Percentiles rank a stretch among this genome's conserved stretches.
Evolutionary conservation across 2,113 vertebrate species (phyloP).

Genomic region (Oreotrochilus melanogaster): DNA sequence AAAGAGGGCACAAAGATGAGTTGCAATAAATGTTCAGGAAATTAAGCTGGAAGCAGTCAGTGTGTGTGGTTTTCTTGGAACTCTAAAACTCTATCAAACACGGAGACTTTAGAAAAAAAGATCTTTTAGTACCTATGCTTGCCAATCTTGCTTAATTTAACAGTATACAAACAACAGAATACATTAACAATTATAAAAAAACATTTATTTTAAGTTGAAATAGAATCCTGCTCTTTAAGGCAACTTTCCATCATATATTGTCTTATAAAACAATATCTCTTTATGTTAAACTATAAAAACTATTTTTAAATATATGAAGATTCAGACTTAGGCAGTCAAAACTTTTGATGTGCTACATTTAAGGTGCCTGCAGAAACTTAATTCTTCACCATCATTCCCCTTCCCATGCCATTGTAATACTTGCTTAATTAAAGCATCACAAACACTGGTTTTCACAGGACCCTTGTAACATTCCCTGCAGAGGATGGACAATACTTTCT

Average conservation of each 20-base stretch:
- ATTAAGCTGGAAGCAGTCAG: not conserved
- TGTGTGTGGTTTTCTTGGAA: not conserved
- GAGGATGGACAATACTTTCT: not conserved
- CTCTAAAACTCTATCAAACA: not conserved
- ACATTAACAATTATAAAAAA: not conserved
- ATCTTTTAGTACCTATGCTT: not conserved
- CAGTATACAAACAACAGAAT: not conserved
- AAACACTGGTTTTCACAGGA: not conserved
- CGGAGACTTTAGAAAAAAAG: not conserved
- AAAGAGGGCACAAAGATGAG: not conserved
- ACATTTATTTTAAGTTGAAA: not conserved
- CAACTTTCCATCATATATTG: not conserved
- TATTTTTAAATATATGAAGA: not conserved
- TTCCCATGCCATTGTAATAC: not conserved
- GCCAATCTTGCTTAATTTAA: not conserved
- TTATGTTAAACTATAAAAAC: not conserved
- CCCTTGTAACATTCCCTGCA: not conserved
- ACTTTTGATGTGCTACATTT: not conserved
- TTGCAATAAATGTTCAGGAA: not conserved
- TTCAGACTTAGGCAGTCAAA: not conserved
- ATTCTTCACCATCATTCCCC: not conserved
- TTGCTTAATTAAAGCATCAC: not conserved
- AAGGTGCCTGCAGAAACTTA: not conserved
- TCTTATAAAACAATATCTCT: not conserved
- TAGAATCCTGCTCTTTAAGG: not conserved